These are phyloP conservation scores for Esox lucius DNA, from an alignment of 2,797 vertebrate genomes.

Conservation along the genomic window DNA sequence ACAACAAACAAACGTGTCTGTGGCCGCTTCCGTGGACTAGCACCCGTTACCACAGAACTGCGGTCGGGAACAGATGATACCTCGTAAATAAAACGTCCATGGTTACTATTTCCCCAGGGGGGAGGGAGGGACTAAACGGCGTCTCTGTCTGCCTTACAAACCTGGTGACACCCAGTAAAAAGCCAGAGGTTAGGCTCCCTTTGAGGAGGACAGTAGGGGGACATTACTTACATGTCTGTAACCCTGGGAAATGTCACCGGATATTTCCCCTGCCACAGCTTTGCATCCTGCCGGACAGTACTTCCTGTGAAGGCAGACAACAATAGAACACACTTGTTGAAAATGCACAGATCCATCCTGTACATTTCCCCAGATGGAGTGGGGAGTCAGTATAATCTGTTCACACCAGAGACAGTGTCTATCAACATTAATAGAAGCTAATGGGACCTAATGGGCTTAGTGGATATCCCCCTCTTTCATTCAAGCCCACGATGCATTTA, in stretches of 20 bases:
- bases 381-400: not conserved
- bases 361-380: not conserved
- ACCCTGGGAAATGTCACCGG: constrained; percentile 79
- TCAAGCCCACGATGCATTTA: not conserved
- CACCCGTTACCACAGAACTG: not conserved
- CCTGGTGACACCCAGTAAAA: not conserved
- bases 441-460: not conserved
- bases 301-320: constrained; percentile 66
- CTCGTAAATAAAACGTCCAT: not conserved
- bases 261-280: constrained; percentile 79
- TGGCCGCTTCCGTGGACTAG: not conserved
- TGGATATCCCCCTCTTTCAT: not conserved
- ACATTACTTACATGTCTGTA: constrained; percentile 79
- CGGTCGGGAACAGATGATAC: not conserved
- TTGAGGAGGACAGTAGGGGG: not conserved
- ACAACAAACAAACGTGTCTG: not conserved
- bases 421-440: not conserved
- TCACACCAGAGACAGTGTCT: not conserved
- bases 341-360: constrained; percentile 7
- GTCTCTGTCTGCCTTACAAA: not conserved
- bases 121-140: not conserved
- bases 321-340: constrained; percentile 30
- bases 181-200: not conserved
- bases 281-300: constrained; percentile 87
- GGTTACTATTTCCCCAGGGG: not conserved